phyloP scores from a whole-genome alignment of 2,113 vertebrate species.

The Elachura formosa region DNA sequence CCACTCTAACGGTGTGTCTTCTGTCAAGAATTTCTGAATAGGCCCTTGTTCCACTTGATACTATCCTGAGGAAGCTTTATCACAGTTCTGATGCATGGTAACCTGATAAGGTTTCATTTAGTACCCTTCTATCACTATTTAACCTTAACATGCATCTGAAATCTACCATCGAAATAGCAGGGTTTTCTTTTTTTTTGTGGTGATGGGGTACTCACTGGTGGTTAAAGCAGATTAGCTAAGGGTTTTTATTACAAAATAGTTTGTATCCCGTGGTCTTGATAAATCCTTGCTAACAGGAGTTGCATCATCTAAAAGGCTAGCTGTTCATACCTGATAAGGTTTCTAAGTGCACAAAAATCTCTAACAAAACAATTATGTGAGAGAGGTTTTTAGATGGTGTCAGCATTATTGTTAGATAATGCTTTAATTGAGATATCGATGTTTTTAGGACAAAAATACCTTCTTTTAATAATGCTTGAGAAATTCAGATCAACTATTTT shows the following conservation, averaged over 20 bases:
- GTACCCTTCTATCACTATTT: constrained; percentile 35
- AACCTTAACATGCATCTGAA: background rate
- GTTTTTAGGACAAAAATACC: background rate
- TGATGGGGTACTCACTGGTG: background rate
- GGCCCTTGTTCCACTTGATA: constrained; percentile 48
- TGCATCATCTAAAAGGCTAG: background rate
- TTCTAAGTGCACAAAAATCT: background rate
- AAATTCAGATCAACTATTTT: background rate
- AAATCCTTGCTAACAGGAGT: background rate
- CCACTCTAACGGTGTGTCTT: constrained; percentile 62
- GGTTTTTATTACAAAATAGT: background rate
- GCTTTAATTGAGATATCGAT: background rate
- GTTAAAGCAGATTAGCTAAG: constrained; percentile 11
- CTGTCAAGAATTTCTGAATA: constrained; percentile 62
- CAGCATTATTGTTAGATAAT: background rate
- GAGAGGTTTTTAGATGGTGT: background rate
- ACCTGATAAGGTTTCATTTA: constrained; percentile 71
- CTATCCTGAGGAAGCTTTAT: constrained; percentile 67
- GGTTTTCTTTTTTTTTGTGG: background rate
- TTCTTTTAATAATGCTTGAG: background rate
- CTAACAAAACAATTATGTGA: background rate
- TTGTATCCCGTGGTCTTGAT: background rate
- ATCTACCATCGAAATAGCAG: background rate
- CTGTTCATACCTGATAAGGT: constrained; percentile 15
- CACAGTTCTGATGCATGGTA: constrained; percentile 40